Base-by-base conservation (phyloP, 2,113 vertebrate species). In the Oryzias melastigma region DNA sequence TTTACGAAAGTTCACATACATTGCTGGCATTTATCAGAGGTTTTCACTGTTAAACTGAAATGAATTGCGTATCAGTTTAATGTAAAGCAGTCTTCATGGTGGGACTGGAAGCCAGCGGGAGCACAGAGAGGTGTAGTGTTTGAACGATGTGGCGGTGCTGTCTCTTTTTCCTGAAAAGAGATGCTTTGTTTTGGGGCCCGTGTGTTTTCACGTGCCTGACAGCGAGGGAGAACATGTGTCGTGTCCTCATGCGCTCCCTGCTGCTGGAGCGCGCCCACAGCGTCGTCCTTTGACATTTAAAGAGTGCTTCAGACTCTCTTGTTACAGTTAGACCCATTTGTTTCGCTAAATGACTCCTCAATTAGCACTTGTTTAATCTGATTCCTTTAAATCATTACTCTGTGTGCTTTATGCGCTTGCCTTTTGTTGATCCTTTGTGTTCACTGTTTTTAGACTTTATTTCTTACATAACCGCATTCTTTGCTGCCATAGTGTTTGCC, bases 121-220 rank as follows among this genome's bases (percentile, higher is more conserved):
- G 54, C 25, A 68, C 4, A 27, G 18, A n/a, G 14, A 46, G 75
- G 62, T 79, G 64, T 58, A 59, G 53, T 67, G 68, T 76, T 64
- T 41, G 35, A 35, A 65, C 48, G 22, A 68, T 75, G 73, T 77
- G 60, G 61, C 64, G 42, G 59, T 54, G 46, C 61, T 40, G 29
- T 59, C 35, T 35, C 35, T 35, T 35, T 35, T 35, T 66, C 45
- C 43, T 64, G 61, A 62, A 76, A 78, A 57, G 58, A 48, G 69
- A 75, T 49, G 52, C 52, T 66, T 71, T 45, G 52, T 78, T 69
- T 85, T 64, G 52, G 29, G 29, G 61, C 65, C 47, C 71, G 73
- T 83, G 56, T 83, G 65, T 85, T 89, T 81, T 87, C 82, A 88
- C 85, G 84, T 71, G 73, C 58, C 76, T 62, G 41, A 80, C 64